These are phyloP conservation scores for Dyspetes luteomarginatus DNA, from an alignment of 2,888 invertebrate species.

Conservation along the genomic window DNA sequence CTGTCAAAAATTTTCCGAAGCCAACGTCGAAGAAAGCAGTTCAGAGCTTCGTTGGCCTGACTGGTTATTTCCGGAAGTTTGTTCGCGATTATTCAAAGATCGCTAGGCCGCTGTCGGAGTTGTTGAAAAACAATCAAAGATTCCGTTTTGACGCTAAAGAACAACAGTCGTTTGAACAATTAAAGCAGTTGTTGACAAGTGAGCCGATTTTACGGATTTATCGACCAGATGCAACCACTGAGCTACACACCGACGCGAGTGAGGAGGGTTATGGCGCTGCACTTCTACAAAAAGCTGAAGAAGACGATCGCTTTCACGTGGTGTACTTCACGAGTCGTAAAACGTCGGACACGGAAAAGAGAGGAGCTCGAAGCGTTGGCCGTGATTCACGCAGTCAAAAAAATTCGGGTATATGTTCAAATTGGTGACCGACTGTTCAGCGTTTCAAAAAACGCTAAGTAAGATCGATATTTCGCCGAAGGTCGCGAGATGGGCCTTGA, in stretches of 20 bases:
- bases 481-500: too few relatives aligned
- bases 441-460: slow-evolving; percentile 51
- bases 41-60: slow-evolving; percentile 66
- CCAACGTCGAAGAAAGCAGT: slow-evolving; percentile 42
- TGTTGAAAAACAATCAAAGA: slow-evolving; percentile 65
- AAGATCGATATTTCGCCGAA: too few relatives aligned
- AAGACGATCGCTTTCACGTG: slow-evolving; percentile 49
- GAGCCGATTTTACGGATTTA: slow-evolving; percentile 62
- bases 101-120: slow-evolving; percentile 70
- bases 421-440: slow-evolving; percentile 67
- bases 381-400: slow-evolving; percentile 18
- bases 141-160: slow-evolving; percentile 61
- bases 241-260: slow-evolving; percentile 67
- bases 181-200: slow-evolving; percentile 54
- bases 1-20: slow-evolving; percentile 60
- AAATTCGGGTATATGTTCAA: slow-evolving; percentile 30
- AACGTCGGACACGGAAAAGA: slow-evolving; percentile 23
- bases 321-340: slow-evolving; percentile 28
- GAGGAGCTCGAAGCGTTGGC: slow-evolving; percentile 29
- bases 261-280: slow-evolving; percentile 69
- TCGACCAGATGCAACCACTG: slow-evolving; percentile 47
- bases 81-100: slow-evolving; percentile 65
- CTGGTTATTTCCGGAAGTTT: slow-evolving; percentile 69
- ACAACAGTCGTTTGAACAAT: slow-evolving; percentile 41
- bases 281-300: slow-evolving; percentile 68